Evolutionary conservation across 2,113 vertebrate genomes (phyloP).

Genomic region (Zosterops pallidus): DNA sequence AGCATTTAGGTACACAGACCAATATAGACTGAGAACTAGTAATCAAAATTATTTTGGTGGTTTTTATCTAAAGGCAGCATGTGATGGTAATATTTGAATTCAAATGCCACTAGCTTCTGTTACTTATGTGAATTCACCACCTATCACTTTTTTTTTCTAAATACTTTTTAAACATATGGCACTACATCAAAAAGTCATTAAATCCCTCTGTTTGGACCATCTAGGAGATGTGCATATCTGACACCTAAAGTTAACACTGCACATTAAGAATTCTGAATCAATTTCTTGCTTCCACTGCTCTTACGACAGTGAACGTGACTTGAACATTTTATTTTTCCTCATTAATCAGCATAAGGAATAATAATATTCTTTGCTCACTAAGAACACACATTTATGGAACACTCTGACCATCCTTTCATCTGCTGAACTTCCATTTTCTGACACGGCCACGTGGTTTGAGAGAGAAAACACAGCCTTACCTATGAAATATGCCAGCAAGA

Average conservation of each 20-base stretch:
- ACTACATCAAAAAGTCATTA: neutral
- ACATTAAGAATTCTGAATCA: neutral
- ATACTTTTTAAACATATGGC: neutral
- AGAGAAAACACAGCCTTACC: slow-evolving; percentile 77
- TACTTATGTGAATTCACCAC: neutral
- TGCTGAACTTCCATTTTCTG: neutral
- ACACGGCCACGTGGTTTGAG: neutral
- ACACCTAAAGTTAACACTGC: neutral
- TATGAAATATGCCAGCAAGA: slow-evolving; percentile 96
- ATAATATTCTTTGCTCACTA: neutral
- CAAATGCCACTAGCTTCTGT: neutral
- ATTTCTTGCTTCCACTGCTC: neutral
- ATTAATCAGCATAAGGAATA: neutral
- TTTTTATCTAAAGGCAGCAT: neutral
- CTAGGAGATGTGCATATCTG: neutral
- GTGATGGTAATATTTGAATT: neutral
- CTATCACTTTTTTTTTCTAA: neutral
- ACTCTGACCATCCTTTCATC: neutral
- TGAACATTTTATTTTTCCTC: neutral
- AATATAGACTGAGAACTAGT: neutral
- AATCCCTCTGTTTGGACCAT: neutral
- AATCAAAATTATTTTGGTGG: neutral
- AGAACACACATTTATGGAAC: neutral
- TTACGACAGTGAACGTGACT: neutral
- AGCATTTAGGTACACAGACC: neutral